Conservation (phyloP, 2,888 invertebrate genomes). For the Melipona bicolor region DNA sequence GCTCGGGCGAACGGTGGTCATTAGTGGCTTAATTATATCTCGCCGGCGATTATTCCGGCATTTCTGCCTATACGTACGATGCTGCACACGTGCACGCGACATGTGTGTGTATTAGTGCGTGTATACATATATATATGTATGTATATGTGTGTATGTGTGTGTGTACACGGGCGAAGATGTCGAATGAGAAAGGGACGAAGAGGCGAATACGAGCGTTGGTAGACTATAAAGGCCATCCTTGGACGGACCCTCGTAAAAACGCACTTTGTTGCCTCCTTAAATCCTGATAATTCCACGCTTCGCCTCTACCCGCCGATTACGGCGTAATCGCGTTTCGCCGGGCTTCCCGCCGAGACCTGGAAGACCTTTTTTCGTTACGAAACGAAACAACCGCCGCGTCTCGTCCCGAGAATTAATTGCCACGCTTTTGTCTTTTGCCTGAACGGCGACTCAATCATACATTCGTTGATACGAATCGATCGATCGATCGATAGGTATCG, state of each 20-base stretch:
- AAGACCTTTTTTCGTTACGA: conserved; percentile 68
- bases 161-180: neutral
- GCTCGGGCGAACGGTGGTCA: conserved; percentile 71
- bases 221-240: conserved; percentile 74
- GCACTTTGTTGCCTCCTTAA: conserved; percentile 76
- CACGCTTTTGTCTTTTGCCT: conserved; percentile 60
- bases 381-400: conserved; percentile 39
- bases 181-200: conserved; percentile 10
- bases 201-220: conserved; percentile 62
- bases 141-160: no score
- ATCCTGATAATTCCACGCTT: conserved; percentile 75
- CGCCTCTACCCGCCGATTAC: conserved; percentile 73
- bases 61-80: conserved; percentile 61
- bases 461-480: neutral
- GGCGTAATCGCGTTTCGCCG: conserved; percentile 73
- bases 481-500: conserved; percentile 33
- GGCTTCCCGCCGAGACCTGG: conserved; percentile 69
- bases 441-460: no score
- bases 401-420: conserved; percentile 66
- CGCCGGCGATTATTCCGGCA: conserved; percentile 74
- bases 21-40: conserved; percentile 80
- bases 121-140: neutral
- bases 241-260: conserved; percentile 74
- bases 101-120: neutral
- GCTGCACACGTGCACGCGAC: neutral